Base-by-base conservation (phyloP, 2,113 vertebrate genomes). In the Platichthys flesus region DNA sequence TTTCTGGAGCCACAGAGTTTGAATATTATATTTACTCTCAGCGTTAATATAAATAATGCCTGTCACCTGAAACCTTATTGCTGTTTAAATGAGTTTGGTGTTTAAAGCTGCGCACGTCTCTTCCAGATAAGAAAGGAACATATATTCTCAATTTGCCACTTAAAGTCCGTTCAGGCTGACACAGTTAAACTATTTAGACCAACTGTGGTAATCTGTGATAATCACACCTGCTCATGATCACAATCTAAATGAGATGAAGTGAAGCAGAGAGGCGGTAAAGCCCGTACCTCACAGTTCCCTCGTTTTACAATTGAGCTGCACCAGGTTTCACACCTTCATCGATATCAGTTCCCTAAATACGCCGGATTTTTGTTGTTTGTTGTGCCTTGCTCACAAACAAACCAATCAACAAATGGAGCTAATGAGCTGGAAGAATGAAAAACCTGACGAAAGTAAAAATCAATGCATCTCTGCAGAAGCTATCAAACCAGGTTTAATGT, bases 1-100 rank as follows among this genome's bases (percentile, higher is more conserved):
- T 54, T 67, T 54, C 35, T 9, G 24, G 31, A 57, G 24, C 18
- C 21, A 71, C 4, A 57, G 23, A 5, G 14, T 52, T 52, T 45
- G 35, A 37, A 37, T 12, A 55, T 49, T 58, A 65, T 28, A 64
- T 21, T 40, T 20, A 69, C 0, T 18, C 26, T 3, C 28, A 65
- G 16, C 52, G 23, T 76, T 71, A 28, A 55, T 72, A 45, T 63
- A 64, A 82, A 68, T 24, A 31, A 4, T 20, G 24, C 14, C 18
- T 68, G 24, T 61, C 62, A 72, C 62, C 71, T 23, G 26, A 3
- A 62, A 54, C 6, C n/a, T 45, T 37, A 52, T 68, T 59, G 28
- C 74, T 13, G 18, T 71, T 66, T 72, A 26, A 61, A 66, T 28
- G 10, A 67, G 40, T 16, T 26, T 52, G 23, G 42, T 45, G 42